Evolutionary conservation across 2,113 vertebrate genomes (phyloP).

Genomic region (human (Homo sapiens)): GRCh38 chr1:184020001-184020500

Average conservation of each 20-base stretch:
- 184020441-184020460: neutral
- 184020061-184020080: neutral
- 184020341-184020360: conserved; percentile 10
- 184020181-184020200: neutral
- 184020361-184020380: neutral
- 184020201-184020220: neutral
- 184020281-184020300: neutral
- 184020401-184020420: neutral
- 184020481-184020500: neutral
- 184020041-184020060: neutral
- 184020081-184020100: neutral
- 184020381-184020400: neutral
- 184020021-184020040: neutral
- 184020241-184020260: neutral
- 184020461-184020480: accelerated
- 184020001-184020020: neutral
- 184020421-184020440: neutral
- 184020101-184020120: neutral
- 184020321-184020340: neutral
- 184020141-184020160: neutral
- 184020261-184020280: neutral
- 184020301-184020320: neutral
- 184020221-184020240: neutral
- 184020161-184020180: neutral
- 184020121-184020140: neutral